Conservation (phyloP, 2,888 invertebrate species). For the Diloba caeruleocephala region DNA sequence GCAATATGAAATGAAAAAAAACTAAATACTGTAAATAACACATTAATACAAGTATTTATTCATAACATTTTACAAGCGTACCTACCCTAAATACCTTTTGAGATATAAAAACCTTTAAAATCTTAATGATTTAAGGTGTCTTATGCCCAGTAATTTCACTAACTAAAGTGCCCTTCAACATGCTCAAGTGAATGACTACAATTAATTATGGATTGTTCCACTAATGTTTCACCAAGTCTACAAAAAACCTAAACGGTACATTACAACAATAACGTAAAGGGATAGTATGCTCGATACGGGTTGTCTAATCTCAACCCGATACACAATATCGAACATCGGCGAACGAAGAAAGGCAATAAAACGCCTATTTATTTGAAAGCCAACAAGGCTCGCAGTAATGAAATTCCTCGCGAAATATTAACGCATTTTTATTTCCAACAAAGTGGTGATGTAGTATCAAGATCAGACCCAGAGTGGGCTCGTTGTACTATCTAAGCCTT, state of each 20-base stretch:
- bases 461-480: slow-evolving; percentile 57
- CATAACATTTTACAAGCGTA: too few species aligned
- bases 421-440: slow-evolving; percentile 82
- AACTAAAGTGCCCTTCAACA: too few species aligned
- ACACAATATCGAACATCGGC: slow-evolving; percentile 75
- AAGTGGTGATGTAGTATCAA: slow-evolving; percentile 80
- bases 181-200: too few species aligned
- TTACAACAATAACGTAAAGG: slow-evolving; percentile 33
- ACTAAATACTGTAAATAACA: too few species aligned
- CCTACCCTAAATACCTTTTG: too few species aligned
- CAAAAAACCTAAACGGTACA: not conserved
- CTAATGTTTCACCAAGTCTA: too few species aligned
- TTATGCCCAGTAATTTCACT: too few species aligned
- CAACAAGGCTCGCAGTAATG: slow-evolving; percentile 83
- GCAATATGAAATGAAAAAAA: too few species aligned
- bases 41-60: too few species aligned
- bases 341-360: slow-evolving; percentile 83
- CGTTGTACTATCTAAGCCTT: slow-evolving; percentile 32
- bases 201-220: too few species aligned
- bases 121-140: too few species aligned
- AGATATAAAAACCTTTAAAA: too few species aligned
- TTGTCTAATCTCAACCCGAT: slow-evolving; percentile 73
- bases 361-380: slow-evolving; percentile 86
- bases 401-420: slow-evolving; percentile 86
- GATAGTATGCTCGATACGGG: slow-evolving; percentile 53